Evolutionary conservation across 2,797 vertebrate genomes (phyloP), one percentile per base, ranked within the genome.

Genomic region (Hyperoplus lanceolatus): DNA sequence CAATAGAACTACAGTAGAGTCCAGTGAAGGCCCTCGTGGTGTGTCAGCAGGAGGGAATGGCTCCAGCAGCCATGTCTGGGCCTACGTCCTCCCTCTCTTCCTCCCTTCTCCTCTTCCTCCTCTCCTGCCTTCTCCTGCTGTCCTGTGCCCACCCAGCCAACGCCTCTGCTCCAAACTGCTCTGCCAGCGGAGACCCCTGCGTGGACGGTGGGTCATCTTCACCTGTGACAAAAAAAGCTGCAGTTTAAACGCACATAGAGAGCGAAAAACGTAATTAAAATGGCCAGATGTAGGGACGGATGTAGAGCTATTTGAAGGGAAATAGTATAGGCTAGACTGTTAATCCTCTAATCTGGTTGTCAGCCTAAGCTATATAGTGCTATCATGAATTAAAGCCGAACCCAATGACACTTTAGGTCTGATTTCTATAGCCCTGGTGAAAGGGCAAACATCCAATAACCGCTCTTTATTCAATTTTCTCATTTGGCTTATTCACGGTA

Each of bases 161-260:
- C 0, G 89, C 79, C 0, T 45, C 66, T 0, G 73, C 81, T 3
- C 29, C 83, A 3, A 95, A 94, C 90, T 96, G 95, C 69, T 90
- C 93, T 0, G 82, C 94, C 0, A 70, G 78, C 18, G 92, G 92
- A 56, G 93, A 93, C 8, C 79, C 80, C 18, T 96, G 96, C 88
- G 84, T 92, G 62, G 94, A 95, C 61, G 96, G 96, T 64, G 77
- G 64, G 91, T 81, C 3, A 12, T 29, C 5, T 21, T 62, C 4
- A 13, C 62, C n/a, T 13, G 41, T 49, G 62, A 29, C 29, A 29
- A 29, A 69, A 11, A 5, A 56, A 18, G 21, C 43, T 45, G 42
- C 21, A 14, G 18, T 64, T 73, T 64, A 56, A 54, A 49, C 67
- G 0, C 42, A 54, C 14, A 46, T 12, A 10, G 6, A 42, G 6